These are phyloP conservation scores for Arrhopalites spinosus DNA, from an alignment of 2,888 invertebrate species.

Conservation along the genomic window DNA sequence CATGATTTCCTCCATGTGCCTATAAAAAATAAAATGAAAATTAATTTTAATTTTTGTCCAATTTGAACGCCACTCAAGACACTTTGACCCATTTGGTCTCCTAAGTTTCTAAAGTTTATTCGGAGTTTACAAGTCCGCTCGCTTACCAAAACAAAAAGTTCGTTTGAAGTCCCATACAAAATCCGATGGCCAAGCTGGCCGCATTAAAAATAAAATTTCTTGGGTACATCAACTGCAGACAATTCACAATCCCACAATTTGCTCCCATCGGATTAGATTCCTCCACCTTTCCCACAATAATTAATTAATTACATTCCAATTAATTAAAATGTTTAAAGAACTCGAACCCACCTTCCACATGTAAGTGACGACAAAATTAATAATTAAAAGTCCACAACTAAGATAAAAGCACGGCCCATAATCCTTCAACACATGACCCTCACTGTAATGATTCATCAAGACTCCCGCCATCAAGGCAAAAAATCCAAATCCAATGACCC, in stretches of 20 bases:
- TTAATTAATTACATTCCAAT: too few species aligned
- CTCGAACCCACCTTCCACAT: background rate
- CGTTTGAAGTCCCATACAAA: background rate
- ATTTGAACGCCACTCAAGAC: background rate
- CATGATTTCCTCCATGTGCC: slow-evolving; percentile 21
- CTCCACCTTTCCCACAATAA: background rate
- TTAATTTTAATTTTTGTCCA: background rate
- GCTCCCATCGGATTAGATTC: background rate
- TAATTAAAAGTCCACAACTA: background rate
- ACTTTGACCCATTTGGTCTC: too few species aligned
- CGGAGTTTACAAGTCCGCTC: too few species aligned
- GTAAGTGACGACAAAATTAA: background rate
- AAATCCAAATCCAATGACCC: background rate
- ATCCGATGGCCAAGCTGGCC: slow-evolving; percentile 3
- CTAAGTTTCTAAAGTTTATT: too few species aligned
- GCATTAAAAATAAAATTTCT: background rate
- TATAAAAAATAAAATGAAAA: background rate
- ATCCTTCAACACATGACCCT: background rate
- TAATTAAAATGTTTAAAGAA: too few species aligned
- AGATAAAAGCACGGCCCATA: slow-evolving; percentile 11
- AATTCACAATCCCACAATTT: background rate
- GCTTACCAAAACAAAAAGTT: slow-evolving; percentile 20
- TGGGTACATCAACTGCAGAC: background rate
- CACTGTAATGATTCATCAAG: slow-evolving; percentile 6
- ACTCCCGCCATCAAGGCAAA: background rate